Conservation (phyloP, 2,113 vertebrate genomes). For the Lepidiolamprologus cunningtoni region DNA sequence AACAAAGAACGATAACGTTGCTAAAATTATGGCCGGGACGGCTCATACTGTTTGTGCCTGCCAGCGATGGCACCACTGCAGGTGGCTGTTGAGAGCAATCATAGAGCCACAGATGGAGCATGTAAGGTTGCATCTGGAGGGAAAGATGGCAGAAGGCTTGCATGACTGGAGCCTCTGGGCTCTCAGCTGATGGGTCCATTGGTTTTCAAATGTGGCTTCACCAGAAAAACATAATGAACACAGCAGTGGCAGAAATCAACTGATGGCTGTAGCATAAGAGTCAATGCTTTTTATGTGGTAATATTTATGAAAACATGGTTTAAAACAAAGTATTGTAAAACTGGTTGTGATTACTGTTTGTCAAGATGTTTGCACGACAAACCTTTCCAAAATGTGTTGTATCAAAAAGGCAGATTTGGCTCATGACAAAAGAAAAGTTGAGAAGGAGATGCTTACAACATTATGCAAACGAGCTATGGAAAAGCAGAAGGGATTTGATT, state of each 20-base stretch:
- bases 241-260: background rate
- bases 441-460: background rate
- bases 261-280: background rate
- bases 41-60: background rate
- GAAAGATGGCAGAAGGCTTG: conserved; percentile 25
- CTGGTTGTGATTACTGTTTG: background rate
- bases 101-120: conserved; percentile 46
- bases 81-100: conserved; percentile 17
- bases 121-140: conserved; percentile 47
- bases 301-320: background rate
- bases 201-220: conserved; percentile 26
- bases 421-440: background rate
- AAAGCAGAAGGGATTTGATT: background rate
- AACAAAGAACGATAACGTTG: background rate
- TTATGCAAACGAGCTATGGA: background rate
- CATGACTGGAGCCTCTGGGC: conserved; percentile 34
- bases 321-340: background rate
- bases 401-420: background rate
- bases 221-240: conserved; percentile 3
- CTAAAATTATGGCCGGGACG: background rate
- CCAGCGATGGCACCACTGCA: background rate
- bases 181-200: conserved; percentile 11
- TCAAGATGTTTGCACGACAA: background rate
- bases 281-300: background rate
- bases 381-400: background rate